Evolutionary conservation across 2,113 vertebrate species (phyloP).

Genomic region (Condylura cristata): DNA sequence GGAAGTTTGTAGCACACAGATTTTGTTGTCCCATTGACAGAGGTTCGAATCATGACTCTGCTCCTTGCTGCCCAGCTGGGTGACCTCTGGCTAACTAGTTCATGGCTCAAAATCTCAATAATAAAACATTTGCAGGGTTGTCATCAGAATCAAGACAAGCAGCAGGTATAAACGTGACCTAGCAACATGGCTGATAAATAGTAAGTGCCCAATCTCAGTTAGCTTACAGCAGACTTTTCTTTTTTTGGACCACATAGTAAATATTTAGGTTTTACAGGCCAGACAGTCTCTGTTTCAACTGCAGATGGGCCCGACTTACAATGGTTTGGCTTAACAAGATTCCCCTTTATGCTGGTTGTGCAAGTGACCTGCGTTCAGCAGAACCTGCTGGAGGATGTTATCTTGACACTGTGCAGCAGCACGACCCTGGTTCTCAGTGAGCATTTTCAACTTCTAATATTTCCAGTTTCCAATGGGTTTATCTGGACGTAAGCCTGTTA

Average conservation of each 20-base stretch:
- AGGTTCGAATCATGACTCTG: background rate
- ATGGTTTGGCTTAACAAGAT: background rate
- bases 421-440: background rate
- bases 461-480: background rate
- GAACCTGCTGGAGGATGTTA: background rate
- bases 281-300: background rate
- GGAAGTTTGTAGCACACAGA: background rate
- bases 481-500: background rate
- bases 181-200: too few species aligned
- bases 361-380: background rate
- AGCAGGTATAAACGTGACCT: too few species aligned
- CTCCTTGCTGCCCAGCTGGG: background rate
- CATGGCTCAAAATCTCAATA: background rate
- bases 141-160: background rate
- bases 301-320: background rate
- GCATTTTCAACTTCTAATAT: background rate
- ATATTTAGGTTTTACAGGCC: background rate
- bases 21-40: background rate
- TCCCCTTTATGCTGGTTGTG: background rate
- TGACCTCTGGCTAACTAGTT: background rate
- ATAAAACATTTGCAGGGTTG: background rate
- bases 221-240: background rate
- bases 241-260: background rate
- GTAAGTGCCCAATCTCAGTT: background rate
- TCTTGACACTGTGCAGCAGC: background rate